These are phyloP conservation scores for Neopelma chrysocephalum DNA, from an alignment of 2,797 vertebrate species.

Conservation along the genomic window DNA sequence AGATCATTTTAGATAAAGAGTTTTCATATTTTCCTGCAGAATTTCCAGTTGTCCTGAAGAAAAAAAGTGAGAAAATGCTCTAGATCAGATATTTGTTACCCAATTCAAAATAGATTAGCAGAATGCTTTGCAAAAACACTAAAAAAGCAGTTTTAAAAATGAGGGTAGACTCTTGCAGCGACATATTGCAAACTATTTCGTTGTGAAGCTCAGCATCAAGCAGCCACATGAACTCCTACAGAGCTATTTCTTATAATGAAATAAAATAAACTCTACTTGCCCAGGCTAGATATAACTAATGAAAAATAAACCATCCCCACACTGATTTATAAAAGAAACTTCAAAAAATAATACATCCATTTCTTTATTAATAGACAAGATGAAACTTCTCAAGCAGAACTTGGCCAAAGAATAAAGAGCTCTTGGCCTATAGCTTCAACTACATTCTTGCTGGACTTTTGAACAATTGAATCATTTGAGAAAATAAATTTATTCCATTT, in stretches of 20 bases:
- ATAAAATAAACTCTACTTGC: neutral
- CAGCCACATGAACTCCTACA: neutral
- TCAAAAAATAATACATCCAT: neutral
- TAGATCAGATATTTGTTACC: neutral
- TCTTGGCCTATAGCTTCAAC: neutral
- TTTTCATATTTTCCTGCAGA: slow-evolving; percentile 1
- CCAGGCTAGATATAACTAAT: neutral
- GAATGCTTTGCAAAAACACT: neutral
- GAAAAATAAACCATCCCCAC: neutral
- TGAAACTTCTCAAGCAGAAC: neutral
- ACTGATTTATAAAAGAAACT: neutral
- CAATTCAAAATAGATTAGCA: neutral
- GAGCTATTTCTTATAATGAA: neutral
- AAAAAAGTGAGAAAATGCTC: neutral
- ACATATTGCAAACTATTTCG: neutral
- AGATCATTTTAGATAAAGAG: neutral
- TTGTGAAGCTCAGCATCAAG: neutral
- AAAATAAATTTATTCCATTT: neutral
- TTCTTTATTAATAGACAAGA: neutral
- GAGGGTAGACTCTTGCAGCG: neutral
- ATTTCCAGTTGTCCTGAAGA: neutral
- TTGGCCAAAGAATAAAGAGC: neutral
- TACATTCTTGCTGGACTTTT: neutral
- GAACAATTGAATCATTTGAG: neutral
- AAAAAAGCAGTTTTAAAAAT: neutral